Base-by-base conservation (phyloP, 2,888 invertebrate species). In the Cinara cedri region DNA sequence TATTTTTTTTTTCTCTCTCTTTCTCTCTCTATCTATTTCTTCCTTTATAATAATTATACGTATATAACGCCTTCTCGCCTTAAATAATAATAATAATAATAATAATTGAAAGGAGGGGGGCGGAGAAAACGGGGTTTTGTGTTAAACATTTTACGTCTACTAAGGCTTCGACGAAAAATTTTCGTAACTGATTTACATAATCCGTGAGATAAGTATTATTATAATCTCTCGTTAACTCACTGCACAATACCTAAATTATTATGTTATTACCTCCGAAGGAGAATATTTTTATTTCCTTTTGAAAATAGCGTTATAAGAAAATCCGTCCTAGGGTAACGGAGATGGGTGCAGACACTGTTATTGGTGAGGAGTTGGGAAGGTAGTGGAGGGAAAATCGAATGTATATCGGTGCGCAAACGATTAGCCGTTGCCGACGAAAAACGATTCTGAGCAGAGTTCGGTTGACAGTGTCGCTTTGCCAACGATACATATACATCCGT, bases 201-300 rank as follows among this genome's bases (percentile, higher is more conserved):
- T 78, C 68, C 51, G 60, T 34, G 49, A 21, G 24, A 62, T 78
- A 51, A 78, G 76, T 60, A 78, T 68, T 60, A 76, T 76, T 60
- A 78, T 68, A 68, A 76, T 76, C 57, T 60, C 70, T 70, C 70
- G 62, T 70, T 78, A 70, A 51, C 62, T 51, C n/a, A n/a, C n/a
- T n/a, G n/a, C n/a, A n/a, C n/a, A n/a, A n/a, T n/a, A n/a, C n/a
- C n/a, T n/a, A n/a, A n/a, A 78, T 78, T 78, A 60, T 34, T 51
- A 26, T 16, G n/a, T 42, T 42, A 57, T 70, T 34, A 42, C 60
- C n/a, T n/a, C 21, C 42, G 19, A 42, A 34, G 8, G n/a, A 49
- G 54, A 55, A n/a, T 26, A 65, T 16, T 19, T 34, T 34, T 34
- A 34, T n/a, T n/a, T n/a, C n/a, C n/a, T n/a, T n/a, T n/a, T n/a